Conservation (phyloP, 2,888 invertebrate species). For the Dascillus cervinus region DNA sequence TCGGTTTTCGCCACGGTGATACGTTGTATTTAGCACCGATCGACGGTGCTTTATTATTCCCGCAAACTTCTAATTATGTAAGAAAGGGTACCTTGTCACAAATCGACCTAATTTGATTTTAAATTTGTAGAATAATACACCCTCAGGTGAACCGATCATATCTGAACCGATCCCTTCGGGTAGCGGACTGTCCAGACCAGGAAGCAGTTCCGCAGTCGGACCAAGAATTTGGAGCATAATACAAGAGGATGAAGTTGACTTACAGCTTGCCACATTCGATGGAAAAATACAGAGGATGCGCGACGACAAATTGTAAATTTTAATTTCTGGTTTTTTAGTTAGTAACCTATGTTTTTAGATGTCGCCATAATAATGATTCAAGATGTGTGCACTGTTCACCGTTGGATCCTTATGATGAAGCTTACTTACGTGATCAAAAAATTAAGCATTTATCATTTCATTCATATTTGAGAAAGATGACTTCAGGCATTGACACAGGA, state of each 20-base stretch:
- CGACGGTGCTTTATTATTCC: constrained; percentile 56
- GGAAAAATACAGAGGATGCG: constrained; percentile 81
- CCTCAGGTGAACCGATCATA: constrained; percentile 43
- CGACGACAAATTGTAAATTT: constrained; percentile 78
- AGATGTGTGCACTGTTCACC: constrained; percentile 97
- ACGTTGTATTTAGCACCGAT: constrained; percentile 74
- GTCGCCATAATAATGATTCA: constrained; percentile 86
- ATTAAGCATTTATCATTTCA: constrained; percentile 99
- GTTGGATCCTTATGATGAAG: constrained; percentile 92
- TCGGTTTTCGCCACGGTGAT: constrained; percentile 79
- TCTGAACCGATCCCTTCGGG: constrained; percentile 27
- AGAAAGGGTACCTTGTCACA: too few relatives aligned
- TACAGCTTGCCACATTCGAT: constrained; percentile 67
- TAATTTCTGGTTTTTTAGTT: constrained; percentile 6
- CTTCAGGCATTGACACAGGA: constrained; percentile 82
- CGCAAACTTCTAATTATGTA: constrained; percentile 39
- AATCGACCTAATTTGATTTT: constrained; percentile 1
- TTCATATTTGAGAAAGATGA: constrained; percentile 88
- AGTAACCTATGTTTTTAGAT: too few relatives aligned
- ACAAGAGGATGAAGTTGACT: constrained; percentile 85
- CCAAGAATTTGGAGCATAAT: constrained; percentile 37
- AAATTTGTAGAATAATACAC: constrained; percentile 32
- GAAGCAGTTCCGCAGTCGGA: constrained; percentile 15
- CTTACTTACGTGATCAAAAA: constrained; percentile 87
- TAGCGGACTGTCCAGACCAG: constrained; percentile 21